Base-by-base conservation (phyloP, 2,113 vertebrate species). In the Colistium nudipinnis region DNA sequence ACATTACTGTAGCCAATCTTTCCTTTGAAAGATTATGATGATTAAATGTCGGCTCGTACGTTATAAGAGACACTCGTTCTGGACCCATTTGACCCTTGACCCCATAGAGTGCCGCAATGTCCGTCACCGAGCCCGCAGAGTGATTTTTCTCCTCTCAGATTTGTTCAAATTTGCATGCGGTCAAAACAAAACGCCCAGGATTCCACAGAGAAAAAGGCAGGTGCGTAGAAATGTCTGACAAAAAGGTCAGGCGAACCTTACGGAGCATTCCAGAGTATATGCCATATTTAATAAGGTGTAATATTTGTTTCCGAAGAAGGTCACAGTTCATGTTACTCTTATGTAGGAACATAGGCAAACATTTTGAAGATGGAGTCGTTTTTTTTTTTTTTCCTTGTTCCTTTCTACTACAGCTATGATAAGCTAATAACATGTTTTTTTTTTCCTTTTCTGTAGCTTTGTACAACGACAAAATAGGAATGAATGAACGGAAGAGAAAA, bases 401-500 rank as follows among this genome's bases (percentile, higher is more conserved):
- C 33, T 49, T 0, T 28, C 20, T 43, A 36, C 16, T 27, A 31
- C 19, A 35, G 24, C 11, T 14, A 35, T 24, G 6, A 11, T 33
- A 13, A 24, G 52, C 5, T 30, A 68, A 64, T 17, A n/a, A 20
- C 22, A 53, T 27, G 7, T 31, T 38, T 1, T 51, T 55, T 9
- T 30, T 25, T 54, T 67, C 61, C 31, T n/a, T n/a, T n/a, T n/a
- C 81, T 62, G 67, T 86, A 99, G 97, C 96, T 74, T 91, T 99
- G 75, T 98, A 97, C 91, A 98, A 90, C 76, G 97, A 99, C 87
- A 99, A 97, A 83, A 93, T 95, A 54, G 97, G 97, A 56, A 94
- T 95, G 64, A 98, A 98, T 54, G 97, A 99, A 76, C 88, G 97
- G 48, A 98, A 98, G 82, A 94, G 97, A 79, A 99, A 99, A 70